Base-by-base conservation (phyloP, 2,888 invertebrate genomes). In the Lobophora halterata region DNA sequence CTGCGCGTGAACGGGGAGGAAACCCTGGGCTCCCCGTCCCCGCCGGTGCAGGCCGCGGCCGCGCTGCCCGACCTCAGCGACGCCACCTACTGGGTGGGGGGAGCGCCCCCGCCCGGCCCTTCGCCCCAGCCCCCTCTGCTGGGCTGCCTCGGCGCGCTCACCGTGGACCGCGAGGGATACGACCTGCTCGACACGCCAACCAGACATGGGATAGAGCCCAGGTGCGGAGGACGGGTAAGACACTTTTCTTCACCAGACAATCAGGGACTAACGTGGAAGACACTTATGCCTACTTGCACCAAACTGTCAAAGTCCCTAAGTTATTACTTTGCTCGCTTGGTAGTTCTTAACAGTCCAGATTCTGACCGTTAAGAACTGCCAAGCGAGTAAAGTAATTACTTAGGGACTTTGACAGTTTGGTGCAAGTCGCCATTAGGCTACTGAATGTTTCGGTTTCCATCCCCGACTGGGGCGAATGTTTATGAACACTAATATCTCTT, bases 141-240 rank as follows among this genome's bases (percentile, higher is more conserved):
- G 31, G 97, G 97, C n/a, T 96, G 96, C 63, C 90, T 97, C 86
- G 92, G 92, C 28, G 93, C 93, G 39, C 89, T 96, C 1, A 89
- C 91, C 20, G 91, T 95, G 4, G 92, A 92, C 58, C 79, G 91
- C 29, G 90, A 93, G 62, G 90, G 91, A 0, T 93, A 93, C 57
- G 93, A 94, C 72, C 90, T 94, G 5, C 80, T 93, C 54, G 91
- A 91, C 27, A 92, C 93, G 36, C 80, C 88, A 0, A 88, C 90
- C 1, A 89, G 91, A 54, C 92, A 92, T 56, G 95, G 94, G 0
- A 90, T 95, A 1, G 94, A 94, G 58, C 88, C 91, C 0, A 88
- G 91, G 0, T 95, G 95, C 63, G 88, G 90, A n/a, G 89, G 90
- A 35, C 90, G 91, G 80, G 93, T 94, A 9, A 71, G 71, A 45